Percentiles rank a stretch among this genome's conserved stretches.
Conservation (phyloP, 30 jellyfish, hydroid and myxozoan species). For the Hydractinia symbiolongicarpus region DNA sequence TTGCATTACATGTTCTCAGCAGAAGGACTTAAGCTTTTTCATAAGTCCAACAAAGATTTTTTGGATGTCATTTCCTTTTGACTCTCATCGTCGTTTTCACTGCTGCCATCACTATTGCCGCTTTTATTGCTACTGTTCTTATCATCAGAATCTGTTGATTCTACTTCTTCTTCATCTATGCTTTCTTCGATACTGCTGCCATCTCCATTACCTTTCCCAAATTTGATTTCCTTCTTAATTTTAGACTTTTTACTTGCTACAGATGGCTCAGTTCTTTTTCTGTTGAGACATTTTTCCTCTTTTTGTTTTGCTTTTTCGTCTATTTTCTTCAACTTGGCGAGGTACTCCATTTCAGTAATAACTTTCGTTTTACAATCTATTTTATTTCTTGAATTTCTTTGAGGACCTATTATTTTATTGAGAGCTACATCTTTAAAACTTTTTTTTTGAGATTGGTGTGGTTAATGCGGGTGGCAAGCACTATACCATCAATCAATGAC, state of each 20-base stretch:
- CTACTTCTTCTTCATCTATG: no score
- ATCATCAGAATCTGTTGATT: no score
- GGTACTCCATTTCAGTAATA: conserved; percentile 19
- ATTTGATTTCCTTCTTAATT: no score
- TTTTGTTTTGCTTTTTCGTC: not conserved
- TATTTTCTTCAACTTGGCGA: not conserved
- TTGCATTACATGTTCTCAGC: not conserved
- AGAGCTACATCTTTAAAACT: conserved; percentile 12
- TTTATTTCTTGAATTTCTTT: conserved; percentile 8
- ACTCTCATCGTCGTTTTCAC: no score
- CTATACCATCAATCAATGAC: not conserved
- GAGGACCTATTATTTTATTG: conserved; percentile 18
- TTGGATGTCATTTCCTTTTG: no score
- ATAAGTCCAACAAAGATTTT: not conserved
- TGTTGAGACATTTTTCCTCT: not conserved
- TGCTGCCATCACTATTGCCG: no score
- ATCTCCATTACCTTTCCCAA: no score
- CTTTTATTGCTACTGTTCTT: no score
- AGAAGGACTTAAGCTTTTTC: not conserved
- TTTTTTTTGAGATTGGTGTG: conserved; percentile 1
- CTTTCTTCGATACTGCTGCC: no score
- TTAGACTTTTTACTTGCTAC: not conserved
- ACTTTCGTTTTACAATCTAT: conserved; percentile 29
- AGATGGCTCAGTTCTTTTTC: not conserved
- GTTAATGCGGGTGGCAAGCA: not conserved